Percentiles rank a stretch among this genome's conserved stretches.
Evolutionary conservation across 1,140 invertebrate species (phyloP).

Genomic region (Brachionus asplanchnoidis): DNA sequence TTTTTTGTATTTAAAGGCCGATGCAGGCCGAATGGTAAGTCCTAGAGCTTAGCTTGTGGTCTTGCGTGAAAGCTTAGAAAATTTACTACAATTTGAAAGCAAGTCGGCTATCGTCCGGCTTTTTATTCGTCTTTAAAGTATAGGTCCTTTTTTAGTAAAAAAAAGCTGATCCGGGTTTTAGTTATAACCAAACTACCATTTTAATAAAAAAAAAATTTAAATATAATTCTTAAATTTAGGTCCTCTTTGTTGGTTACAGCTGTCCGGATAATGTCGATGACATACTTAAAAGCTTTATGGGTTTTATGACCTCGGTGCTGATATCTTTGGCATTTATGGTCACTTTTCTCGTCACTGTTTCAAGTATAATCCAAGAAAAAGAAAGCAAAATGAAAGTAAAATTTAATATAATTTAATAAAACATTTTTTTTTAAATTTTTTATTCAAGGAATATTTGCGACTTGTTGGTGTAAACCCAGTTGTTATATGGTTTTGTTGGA

Average conservation of each 20-base stretch:
- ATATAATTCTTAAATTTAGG: not conserved
- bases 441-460: conserved; percentile 21
- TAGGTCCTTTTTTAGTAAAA: no score
- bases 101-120: no score
- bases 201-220: no score
- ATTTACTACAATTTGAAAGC: no score
- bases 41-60: no score
- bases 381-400: conserved; percentile 41
- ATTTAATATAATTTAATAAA: not conserved
- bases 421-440: not conserved
- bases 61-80: no score
- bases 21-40: no score
- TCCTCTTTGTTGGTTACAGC: not conserved
- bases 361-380: conserved; percentile 29
- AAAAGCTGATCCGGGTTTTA: no score
- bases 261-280: conserved; percentile 19
- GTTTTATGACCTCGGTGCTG: not conserved
- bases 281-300: not conserved
- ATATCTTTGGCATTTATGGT: conserved; percentile 35
- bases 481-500: conserved; percentile 39
- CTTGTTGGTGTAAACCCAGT: conserved; percentile 16
- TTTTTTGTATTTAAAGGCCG: no score
- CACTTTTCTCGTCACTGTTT: conserved; percentile 25
- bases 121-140: no score
- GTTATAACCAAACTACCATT: no score